A percentile compares a stretch with the other conserved stretches of the same genome.
Evolutionary conservation across 2,888 invertebrate genomes (phyloP).

Genomic region (Eupithecia tripunctaria): DNA sequence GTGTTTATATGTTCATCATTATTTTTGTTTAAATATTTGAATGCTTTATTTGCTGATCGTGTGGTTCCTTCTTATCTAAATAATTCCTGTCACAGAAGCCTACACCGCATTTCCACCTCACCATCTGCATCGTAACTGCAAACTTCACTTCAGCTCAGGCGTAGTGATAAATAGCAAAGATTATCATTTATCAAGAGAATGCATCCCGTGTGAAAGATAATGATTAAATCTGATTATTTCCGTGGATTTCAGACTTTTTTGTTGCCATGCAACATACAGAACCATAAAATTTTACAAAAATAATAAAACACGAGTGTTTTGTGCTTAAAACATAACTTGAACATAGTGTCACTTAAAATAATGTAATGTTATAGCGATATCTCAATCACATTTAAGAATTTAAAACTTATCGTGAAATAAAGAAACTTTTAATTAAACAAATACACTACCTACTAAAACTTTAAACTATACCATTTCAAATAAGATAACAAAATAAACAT

Average conservation of each 20-base stretch:
- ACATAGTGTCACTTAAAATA: neutral
- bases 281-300: neutral
- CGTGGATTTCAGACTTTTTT: neutral
- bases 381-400: neutral
- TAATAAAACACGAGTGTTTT: neutral
- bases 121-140: slow-evolving; percentile 25
- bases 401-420: neutral
- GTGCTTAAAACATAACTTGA: too few species aligned
- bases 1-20: too few species aligned
- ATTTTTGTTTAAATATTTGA: too few species aligned
- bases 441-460: too few species aligned
- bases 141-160: slow-evolving; percentile 22
- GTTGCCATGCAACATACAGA: neutral
- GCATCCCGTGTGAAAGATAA: slow-evolving; percentile 11
- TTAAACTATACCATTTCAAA: too few species aligned
- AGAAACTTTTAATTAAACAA: too few species aligned
- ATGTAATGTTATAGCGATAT: neutral
- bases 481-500: too few species aligned
- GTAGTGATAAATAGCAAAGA: slow-evolving; percentile 21
- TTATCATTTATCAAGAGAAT: slow-evolving; percentile 16
- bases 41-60: too few species aligned
- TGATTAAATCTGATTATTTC: neutral
- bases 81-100: slow-evolving; percentile 10
- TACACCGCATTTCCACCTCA: slow-evolving; percentile 18
- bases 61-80: neutral